Base-by-base conservation (phyloP, 2,113 vertebrate species). In the Albula goreensis region DNA sequence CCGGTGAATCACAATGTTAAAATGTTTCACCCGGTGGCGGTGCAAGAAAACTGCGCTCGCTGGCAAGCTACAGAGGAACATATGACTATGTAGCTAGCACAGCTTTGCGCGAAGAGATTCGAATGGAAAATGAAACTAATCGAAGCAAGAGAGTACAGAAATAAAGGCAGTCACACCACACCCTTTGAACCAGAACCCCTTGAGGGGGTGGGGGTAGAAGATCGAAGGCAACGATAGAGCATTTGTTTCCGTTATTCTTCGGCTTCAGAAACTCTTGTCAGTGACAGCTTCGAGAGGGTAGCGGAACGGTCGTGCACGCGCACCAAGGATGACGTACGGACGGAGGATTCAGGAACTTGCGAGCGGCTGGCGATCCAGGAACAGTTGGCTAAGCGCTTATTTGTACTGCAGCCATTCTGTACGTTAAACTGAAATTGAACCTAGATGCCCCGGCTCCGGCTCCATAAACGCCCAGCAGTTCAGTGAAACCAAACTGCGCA, bases 241-340 rank as follows among this genome's bases (percentile, higher is more conserved):
- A n/a, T 17, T 50, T 19, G 41, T 79, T 50, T 49, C 78, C 31
- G 78, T 50, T 49, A 79, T 79, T 13, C 78, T 50, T 79, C 41
- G 78, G 78, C 31, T 48, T 74, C n/a, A 74, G n/a, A 22, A 74
- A 74, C 70, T 74, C n/a, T 48, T n/a, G 31, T 50, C 78, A 79
- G 41, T 50, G 48, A 79, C 78, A 70, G 83, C n/a, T 7, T n/a
- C 5, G 63, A 9, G 66, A 25, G 49, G 66, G 50, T n/a, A 84
- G 50, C 66, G 63, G 83, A 51, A 22, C n/a, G 17, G n/a, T 4
- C 13, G 83, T 22, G n/a, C 48, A 84, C 66, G 83, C 83, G 63
- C 83, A 84, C 66, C 6, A 51, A 48, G 5, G 50, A 50, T 84
- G 83, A 84, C 83, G 83, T 84, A 12, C 22, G 10, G 63, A n/a